Conservation (phyloP, 1,140 invertebrate genomes). For the Drosophila tani region DNA sequence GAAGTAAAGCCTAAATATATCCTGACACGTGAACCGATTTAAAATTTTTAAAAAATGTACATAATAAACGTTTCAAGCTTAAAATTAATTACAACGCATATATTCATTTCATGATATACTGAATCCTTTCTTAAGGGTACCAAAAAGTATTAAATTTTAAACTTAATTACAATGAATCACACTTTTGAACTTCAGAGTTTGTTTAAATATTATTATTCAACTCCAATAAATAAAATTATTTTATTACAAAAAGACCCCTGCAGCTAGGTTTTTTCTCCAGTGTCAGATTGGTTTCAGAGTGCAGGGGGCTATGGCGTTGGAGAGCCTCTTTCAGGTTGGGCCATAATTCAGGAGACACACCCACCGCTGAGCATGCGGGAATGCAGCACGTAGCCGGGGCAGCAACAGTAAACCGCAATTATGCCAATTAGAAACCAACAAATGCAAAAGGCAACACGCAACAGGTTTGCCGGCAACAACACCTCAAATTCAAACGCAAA, state of each 20-base stretch:
- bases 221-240: too few species aligned
- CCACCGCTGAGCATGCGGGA: slow-evolving; percentile 66
- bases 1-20: neutral
- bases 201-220: too few species aligned
- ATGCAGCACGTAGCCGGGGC: slow-evolving; percentile 54
- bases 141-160: too few species aligned
- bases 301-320: slow-evolving; percentile 13
- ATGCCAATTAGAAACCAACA: slow-evolving; percentile 84
- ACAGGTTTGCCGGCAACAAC: slow-evolving; percentile 59
- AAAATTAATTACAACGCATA: too few species aligned
- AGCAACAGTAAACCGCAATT: slow-evolving; percentile 85
- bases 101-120: too few species aligned
- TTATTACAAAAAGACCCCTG: too few species aligned
- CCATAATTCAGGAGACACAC: slow-evolving; percentile 70
- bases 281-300: slow-evolving; percentile 6
- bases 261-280: neutral
- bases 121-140: too few species aligned
- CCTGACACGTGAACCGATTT: neutral
- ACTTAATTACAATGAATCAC: too few species aligned
- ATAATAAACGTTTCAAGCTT: too few species aligned
- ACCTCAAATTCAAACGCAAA: slow-evolving; percentile 5
- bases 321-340: slow-evolving; percentile 51
- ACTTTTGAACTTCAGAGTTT: too few species aligned
- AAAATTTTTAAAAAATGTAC: neutral
- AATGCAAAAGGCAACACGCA: slow-evolving; percentile 73